Evolutionary conservation across 2,113 vertebrate genomes (phyloP).

Genomic region (Plotosus lineatus): DNA sequence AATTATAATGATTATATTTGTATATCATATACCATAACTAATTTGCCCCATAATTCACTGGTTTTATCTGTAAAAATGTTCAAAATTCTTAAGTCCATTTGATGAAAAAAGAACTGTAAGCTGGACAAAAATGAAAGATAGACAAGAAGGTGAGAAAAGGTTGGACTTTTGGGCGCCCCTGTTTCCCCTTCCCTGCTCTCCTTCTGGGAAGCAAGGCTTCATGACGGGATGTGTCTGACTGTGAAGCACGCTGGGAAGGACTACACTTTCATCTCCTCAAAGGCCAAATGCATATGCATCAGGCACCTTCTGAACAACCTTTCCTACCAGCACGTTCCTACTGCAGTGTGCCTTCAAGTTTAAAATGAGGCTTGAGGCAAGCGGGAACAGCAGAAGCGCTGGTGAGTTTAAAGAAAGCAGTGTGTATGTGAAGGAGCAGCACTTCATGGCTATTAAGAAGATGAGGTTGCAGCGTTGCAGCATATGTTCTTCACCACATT

Average conservation of each 20-base stretch:
- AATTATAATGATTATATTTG: too few species aligned
- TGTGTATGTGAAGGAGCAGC: constrained; percentile 31
- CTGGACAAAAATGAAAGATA: neutral
- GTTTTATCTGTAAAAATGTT: neutral
- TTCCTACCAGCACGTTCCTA: constrained; percentile 44
- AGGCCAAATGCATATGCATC: constrained; percentile 48
- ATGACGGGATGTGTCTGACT: constrained; percentile 34
- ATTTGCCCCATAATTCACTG: neutral
- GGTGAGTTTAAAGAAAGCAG: constrained; percentile 27
- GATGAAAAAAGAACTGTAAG: neutral
- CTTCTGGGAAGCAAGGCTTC: constrained; percentile 25
- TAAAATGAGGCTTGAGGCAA: constrained; percentile 36
- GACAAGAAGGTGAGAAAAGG: neutral
- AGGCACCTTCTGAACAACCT: constrained; percentile 47
- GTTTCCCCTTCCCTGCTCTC: neutral
- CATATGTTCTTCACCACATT: constrained; percentile 42
- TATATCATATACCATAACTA: too few species aligned
- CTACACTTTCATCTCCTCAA: constrained; percentile 43
- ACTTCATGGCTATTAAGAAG: constrained; percentile 8
- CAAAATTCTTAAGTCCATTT: neutral
- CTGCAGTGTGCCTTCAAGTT: constrained; percentile 32
- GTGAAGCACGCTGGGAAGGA: constrained; percentile 46
- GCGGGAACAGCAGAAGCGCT: constrained; percentile 6
- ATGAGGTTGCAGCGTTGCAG: constrained; percentile 45
- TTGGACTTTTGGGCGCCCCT: neutral